Base-by-base conservation (phyloP, 2,888 invertebrate species). In the Rotaria macrura region DNA sequence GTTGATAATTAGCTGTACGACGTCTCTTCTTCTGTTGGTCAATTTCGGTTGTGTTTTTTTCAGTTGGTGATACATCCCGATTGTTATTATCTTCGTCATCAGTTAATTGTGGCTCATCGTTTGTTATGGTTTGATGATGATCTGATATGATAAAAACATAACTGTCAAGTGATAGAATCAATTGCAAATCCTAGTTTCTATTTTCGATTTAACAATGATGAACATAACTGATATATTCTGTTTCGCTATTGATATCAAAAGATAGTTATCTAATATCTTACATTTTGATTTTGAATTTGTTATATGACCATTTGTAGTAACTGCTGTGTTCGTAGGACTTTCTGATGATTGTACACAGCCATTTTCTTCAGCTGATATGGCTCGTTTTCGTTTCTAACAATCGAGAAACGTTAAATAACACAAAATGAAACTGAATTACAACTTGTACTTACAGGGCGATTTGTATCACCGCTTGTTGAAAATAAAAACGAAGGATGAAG, bases 401-500 rank as follows among this genome's bases (percentile, higher is more conserved):
- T 25, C 17, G 4, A 9, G 2, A 40, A 4, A 23, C n/a, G n/a
- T n/a, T n/a, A n/a, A n/a, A 40, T 1, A 25, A 65, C 1, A 65
- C 14, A 34, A 34, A 52, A 20, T 3, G 7, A 3, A 52, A 10
- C 52, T 12, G 5, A 34, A 17, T 29, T 0, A n/a, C n/a, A n/a
- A n/a, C n/a, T n/a, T n/a, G n/a, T 5, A 65, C 65, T 34, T 65
- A 65, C 65, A 2, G 65, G 6, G 34, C 65, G 65, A 65, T 14
- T 34, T 65, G 65, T 29, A 65, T 79, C 79, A 79, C 25, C 25
- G 43, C 79, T 79, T 40, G 79, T 5, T 14, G 65, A 79, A 79
- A 79, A 79, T 40, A 79, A 79, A n/a, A 79, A 79, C 3, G 79
- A 79, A 25, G 79, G 79, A 43, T 79, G 79, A 79, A 79, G 43